Conservation (phyloP, 2,113 vertebrate species). For the Elephas maximus region DNA sequence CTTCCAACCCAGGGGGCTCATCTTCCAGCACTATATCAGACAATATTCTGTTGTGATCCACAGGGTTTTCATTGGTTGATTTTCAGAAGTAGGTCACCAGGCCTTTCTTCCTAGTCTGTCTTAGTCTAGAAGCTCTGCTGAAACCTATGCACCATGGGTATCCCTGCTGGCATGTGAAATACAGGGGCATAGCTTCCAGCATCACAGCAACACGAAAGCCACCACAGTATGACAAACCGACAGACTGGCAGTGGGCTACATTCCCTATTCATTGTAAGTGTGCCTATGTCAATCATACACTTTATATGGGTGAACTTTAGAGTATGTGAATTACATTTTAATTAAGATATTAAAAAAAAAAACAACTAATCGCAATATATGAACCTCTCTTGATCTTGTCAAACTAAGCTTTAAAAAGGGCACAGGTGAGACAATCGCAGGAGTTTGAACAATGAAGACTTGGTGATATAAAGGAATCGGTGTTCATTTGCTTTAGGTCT, state of each 20-base stretch:
- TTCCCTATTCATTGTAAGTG: conserved; percentile 49
- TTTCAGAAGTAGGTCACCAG: not conserved
- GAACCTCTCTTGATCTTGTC: not conserved
- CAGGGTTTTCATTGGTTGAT: not conserved
- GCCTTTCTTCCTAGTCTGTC: not conserved
- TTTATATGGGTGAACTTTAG: conserved; percentile 26
- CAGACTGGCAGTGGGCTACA: not conserved
- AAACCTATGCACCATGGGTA: not conserved
- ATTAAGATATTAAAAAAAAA: not conserved
- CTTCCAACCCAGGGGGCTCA: not conserved
- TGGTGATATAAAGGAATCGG: not conserved
- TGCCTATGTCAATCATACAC: not conserved
- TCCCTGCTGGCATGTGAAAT: not conserved
- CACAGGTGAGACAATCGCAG: conserved; percentile 18
- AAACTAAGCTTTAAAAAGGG: conserved; percentile 7
- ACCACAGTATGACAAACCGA: not conserved
- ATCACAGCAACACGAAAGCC: not conserved
- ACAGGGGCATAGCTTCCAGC: not conserved
- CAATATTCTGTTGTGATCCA: not conserved
- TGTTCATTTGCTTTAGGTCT: not conserved
- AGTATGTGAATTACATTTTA: not conserved
- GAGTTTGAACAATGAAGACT: conserved; percentile 19
- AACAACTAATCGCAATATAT: not conserved
- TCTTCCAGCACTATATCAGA: not conserved
- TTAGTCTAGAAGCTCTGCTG: not conserved